Percentiles rank a stretch among this genome's conserved stretches.
Evolutionary conservation across 2,888 invertebrate species (phyloP).

Genomic region (Leptothorax acervorum): DNA sequence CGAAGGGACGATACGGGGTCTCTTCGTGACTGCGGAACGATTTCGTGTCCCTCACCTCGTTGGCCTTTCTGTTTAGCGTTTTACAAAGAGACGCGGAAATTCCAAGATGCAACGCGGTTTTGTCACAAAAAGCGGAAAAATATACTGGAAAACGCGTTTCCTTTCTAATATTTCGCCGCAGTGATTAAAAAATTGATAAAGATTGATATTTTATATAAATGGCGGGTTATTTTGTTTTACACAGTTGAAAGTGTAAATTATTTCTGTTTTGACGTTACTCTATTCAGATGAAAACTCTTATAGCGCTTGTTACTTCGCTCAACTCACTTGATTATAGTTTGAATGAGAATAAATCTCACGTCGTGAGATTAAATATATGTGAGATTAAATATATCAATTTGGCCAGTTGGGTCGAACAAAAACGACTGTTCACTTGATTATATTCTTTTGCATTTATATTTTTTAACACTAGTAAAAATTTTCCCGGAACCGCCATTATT

Average conservation of each 20-base stretch:
- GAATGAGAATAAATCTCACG: too few relatives aligned
- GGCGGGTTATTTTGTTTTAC: not conserved
- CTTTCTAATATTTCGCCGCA: not conserved
- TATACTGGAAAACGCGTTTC: not conserved
- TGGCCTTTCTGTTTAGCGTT: slow-evolving; percentile 32
- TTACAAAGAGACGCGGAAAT: slow-evolving; percentile 33
- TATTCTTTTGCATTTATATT: not conserved
- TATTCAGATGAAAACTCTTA: not conserved
- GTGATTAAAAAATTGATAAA: not conserved
- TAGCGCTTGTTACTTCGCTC: not conserved
- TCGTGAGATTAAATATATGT: too few relatives aligned
- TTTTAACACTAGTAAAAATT: not conserved
- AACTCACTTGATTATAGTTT: not conserved
- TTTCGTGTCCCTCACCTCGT: slow-evolving; percentile 47
- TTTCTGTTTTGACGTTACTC: not conserved
- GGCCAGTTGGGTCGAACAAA: too few relatives aligned
- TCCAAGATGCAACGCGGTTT: not conserved
- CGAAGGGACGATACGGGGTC: slow-evolving; percentile 75
- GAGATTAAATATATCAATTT: too few relatives aligned
- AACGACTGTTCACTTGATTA: too few relatives aligned
- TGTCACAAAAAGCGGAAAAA: not conserved
- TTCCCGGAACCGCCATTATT: not conserved
- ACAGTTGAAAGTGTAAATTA: not conserved
- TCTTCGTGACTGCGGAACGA: slow-evolving; percentile 63
- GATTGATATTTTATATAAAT: not conserved